Conservation (phyloP, 1,140 invertebrate genomes). For the Achroia grisella region DNA sequence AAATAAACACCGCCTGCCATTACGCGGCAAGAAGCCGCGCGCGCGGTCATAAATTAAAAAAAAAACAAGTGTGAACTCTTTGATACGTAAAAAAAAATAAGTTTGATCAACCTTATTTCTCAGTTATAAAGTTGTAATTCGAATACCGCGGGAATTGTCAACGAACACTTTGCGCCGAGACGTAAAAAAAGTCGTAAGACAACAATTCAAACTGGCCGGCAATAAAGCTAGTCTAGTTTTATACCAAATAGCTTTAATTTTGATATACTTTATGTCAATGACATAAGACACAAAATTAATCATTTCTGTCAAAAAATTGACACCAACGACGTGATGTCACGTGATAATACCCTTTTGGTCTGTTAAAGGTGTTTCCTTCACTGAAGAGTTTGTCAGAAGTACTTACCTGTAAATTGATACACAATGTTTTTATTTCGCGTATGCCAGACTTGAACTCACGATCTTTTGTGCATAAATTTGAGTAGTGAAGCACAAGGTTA, state of each 20-base stretch:
- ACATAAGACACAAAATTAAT: too few relatives aligned
- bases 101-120: neutral
- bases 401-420: too few relatives aligned
- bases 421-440: too few relatives aligned
- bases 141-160: neutral
- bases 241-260: slow-evolving; percentile 12
- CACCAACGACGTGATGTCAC: too few relatives aligned
- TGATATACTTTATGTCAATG: too few relatives aligned
- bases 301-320: too few relatives aligned
- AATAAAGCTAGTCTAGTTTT: slow-evolving; percentile 34
- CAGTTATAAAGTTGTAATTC: neutral
- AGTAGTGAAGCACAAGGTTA: too few relatives aligned
- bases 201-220: slow-evolving; percentile 41
- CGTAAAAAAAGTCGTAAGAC: slow-evolving; percentile 28
- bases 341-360: too few relatives aligned
- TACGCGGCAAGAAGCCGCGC: neutral
- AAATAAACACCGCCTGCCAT: neutral
- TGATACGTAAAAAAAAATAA: neutral
- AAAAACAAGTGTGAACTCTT: neutral
- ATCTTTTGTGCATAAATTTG: too few relatives aligned
- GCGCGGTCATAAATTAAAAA: neutral
- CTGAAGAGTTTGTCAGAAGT: too few relatives aligned
- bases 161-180: neutral
- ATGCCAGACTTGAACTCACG: too few relatives aligned
- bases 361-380: too few relatives aligned